A percentile compares a stretch with the other conserved stretches of the same genome.
These are phyloP conservation scores for Chalcosyrphus nemorum DNA, from an alignment of 2,888 invertebrate genomes.

Conservation along the genomic window DNA sequence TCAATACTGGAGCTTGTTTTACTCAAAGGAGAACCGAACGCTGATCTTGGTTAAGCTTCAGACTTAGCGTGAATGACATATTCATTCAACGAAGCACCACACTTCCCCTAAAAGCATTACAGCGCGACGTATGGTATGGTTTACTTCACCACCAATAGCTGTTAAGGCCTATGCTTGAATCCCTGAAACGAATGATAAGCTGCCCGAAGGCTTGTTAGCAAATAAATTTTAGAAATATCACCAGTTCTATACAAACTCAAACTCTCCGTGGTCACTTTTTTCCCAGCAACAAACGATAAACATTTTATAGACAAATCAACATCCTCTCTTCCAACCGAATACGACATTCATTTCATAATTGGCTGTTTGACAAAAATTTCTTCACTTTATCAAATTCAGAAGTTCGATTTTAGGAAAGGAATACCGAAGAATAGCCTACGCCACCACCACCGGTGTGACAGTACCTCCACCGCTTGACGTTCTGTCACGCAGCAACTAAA, in stretches of 20 bases:
- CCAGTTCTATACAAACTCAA: not conserved
- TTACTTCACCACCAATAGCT: no score
- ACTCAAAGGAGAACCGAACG: no score
- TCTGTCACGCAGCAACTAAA: not conserved
- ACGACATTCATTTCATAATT: not conserved
- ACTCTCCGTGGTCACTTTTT: no score
- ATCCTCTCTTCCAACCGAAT: not conserved
- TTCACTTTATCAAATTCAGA: not conserved
- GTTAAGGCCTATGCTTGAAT: not conserved
- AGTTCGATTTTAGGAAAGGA: not conserved
- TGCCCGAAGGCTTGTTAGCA: not conserved
- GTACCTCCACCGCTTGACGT: conserved; percentile 42
- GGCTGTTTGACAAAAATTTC: conserved; percentile 39
- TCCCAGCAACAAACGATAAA: no score
- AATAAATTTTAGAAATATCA: not conserved
- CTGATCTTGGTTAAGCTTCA: no score
- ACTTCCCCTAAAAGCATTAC: no score
- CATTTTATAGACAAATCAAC: no score
- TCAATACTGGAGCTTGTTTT: no score
- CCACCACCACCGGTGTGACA: conserved; percentile 43
- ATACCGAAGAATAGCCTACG: not conserved
- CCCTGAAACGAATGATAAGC: not conserved
- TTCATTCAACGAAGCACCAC: no score
- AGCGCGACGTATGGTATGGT: no score
- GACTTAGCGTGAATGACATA: no score